Conservation (phyloP, 2,888 invertebrate species). For the Dynastes hyllus region DNA sequence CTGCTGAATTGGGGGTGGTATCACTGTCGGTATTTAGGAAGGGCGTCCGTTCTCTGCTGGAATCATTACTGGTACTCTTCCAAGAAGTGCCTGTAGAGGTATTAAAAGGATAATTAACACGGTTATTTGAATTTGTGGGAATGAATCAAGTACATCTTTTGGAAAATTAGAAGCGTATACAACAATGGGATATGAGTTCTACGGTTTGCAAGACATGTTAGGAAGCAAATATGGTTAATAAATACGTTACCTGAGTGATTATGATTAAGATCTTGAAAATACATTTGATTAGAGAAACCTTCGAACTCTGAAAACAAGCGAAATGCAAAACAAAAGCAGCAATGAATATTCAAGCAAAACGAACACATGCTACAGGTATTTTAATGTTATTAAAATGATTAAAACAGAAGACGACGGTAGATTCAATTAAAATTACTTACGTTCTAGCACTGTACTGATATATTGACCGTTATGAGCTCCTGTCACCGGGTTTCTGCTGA, state of each 20-base stretch:
- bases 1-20: slow-evolving; percentile 24
- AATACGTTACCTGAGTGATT: slow-evolving; percentile 73
- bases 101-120: slow-evolving; percentile 32
- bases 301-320: slow-evolving; percentile 72
- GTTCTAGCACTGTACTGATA: slow-evolving; percentile 69
- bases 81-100: slow-evolving; percentile 70
- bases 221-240: not conserved
- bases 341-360: slow-evolving; percentile 51
- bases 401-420: not conserved
- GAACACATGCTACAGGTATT: slow-evolving; percentile 24
- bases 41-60: slow-evolving; percentile 71
- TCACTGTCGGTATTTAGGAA: slow-evolving; percentile 64
- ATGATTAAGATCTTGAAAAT: slow-evolving; percentile 85
- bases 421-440: slow-evolving; percentile 63
- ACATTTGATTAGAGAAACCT: slow-evolving; percentile 85
- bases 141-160: not conserved
- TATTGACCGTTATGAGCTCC: slow-evolving; percentile 72
- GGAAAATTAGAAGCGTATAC: not conserved
- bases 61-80: slow-evolving; percentile 71
- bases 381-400: slow-evolving; percentile 12
- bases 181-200: no score
- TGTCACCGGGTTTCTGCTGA: slow-evolving; percentile 66
- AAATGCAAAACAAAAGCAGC: slow-evolving; percentile 15
- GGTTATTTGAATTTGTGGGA: not conserved
- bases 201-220: not conserved